Conservation (phyloP, 2,888 invertebrate genomes). For the Sesamia inferens region DNA sequence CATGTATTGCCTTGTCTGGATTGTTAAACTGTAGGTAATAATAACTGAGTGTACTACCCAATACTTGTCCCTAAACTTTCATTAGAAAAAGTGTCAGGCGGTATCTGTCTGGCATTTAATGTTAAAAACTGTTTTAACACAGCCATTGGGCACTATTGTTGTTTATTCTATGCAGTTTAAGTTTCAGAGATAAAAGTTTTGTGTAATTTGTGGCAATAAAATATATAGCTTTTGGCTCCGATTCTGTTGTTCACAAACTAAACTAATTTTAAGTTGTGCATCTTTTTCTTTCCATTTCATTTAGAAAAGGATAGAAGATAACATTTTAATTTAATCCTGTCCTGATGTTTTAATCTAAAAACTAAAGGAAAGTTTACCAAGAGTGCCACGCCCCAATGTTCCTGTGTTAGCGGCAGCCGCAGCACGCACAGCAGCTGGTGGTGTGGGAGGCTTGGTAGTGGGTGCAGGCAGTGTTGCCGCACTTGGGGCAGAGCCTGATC, state of each 20-base stretch:
- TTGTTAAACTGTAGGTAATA: neutral
- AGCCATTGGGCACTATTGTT: neutral
- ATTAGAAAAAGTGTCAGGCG: neutral
- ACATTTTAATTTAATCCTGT: no score
- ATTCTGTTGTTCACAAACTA: no score
- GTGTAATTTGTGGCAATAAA: neutral
- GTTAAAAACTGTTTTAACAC: neutral
- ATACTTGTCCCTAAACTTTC: neutral
- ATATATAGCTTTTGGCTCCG: no score
- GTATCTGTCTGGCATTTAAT: neutral
- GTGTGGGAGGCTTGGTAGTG: constrained; percentile 98
- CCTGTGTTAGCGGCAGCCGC: constrained; percentile 86
- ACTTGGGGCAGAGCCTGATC: constrained; percentile 92
- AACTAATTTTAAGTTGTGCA: no score
- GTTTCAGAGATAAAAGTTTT: neutral
- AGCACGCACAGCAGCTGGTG: constrained; percentile 93
- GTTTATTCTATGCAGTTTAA: neutral
- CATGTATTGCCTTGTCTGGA: neutral
- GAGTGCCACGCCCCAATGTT: constrained; percentile 85
- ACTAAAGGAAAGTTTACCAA: constrained; percentile 71
- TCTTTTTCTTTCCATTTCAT: no score
- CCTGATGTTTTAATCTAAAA: neutral
- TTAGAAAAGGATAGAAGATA: no score
- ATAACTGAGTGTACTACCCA: neutral
- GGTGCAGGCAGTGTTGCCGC: constrained; percentile 94